A percentile compares a stretch with the other conserved stretches of the same genome.
Evolutionary conservation across 2,113 vertebrate species (phyloP).

Genomic region (Zapus hudsonius): DNA sequence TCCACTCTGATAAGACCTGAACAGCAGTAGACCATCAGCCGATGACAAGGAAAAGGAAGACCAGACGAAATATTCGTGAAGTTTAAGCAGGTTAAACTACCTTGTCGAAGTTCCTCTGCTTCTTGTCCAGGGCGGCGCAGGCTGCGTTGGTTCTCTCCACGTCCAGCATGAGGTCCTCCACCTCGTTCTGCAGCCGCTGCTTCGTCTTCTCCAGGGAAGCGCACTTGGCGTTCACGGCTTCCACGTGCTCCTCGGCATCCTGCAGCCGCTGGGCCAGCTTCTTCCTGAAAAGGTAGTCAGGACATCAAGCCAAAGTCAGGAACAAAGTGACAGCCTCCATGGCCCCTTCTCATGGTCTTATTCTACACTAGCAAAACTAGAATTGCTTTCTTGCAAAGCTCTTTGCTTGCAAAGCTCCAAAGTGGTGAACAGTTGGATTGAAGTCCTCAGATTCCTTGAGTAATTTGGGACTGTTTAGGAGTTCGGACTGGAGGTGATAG

Average conservation of each 20-base stretch:
- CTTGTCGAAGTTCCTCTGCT: conserved; percentile 94
- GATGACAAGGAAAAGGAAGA: background rate
- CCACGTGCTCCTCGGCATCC: conserved; percentile 87
- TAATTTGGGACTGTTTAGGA: background rate
- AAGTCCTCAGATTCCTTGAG: background rate
- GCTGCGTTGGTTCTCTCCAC: conserved; percentile 86
- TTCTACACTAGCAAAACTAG: background rate
- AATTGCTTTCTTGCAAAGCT: background rate
- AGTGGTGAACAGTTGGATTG: background rate
- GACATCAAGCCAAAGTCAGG: background rate
- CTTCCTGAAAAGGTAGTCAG: conserved; percentile 81
- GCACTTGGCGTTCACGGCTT: conserved; percentile 88
- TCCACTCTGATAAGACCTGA: conserved; percentile 88
- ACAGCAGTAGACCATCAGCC: conserved; percentile 21
- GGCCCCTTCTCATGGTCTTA: background rate
- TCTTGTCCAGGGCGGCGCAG: conserved; percentile 88
- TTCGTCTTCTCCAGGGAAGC: conserved; percentile 90
- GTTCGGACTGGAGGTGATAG: background rate
- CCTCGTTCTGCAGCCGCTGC: conserved; percentile 87
- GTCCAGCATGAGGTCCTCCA: conserved; percentile 91
- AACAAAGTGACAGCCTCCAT: background rate
- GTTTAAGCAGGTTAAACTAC: conserved; percentile 62
- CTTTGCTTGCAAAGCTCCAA: background rate
- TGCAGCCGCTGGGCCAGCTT: conserved; percentile 88
- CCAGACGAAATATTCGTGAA: background rate